phyloP scores from a whole-genome alignment of 2,797 vertebrate species.

The Pseudochirops corinnae region DNA sequence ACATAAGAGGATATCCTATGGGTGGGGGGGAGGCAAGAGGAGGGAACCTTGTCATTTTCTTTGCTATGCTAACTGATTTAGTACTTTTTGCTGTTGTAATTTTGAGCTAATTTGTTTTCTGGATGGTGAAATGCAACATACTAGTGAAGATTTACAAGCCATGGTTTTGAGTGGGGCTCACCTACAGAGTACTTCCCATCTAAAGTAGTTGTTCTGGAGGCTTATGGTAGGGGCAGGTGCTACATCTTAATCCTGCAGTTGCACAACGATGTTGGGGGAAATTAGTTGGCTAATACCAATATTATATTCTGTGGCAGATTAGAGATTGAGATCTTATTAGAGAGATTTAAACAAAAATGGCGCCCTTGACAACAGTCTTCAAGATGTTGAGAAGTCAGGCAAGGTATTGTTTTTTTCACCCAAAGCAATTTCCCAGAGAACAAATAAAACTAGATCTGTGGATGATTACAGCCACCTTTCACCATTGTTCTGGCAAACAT shows the following conservation, averaged over 20 bases:
- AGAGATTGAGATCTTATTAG: slow-evolving; percentile 23
- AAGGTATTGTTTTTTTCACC: neutral
- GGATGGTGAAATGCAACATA: neutral
- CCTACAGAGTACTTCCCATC: neutral
- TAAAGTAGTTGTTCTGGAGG: neutral
- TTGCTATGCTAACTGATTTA: neutral
- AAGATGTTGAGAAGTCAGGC: slow-evolving; percentile 42
- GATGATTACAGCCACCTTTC: slow-evolving; percentile 51
- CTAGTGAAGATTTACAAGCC: neutral
- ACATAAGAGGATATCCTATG: neutral
- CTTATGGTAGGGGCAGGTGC: neutral
- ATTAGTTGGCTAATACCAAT: neutral
- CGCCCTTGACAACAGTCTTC: slow-evolving; percentile 28
- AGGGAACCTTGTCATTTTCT: neutral
- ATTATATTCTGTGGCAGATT: neutral
- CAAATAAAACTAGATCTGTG: slow-evolving; percentile 57
- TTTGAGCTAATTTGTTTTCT: neutral
- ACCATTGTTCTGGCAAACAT: slow-evolving; percentile 6
- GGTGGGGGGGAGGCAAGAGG: neutral
- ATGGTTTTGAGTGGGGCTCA: neutral
- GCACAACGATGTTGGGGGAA: neutral
- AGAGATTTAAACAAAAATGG: slow-evolving; percentile 45
- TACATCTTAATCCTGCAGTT: neutral
- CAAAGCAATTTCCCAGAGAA: slow-evolving; percentile 43
- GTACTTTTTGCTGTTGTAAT: neutral